Conservation (phyloP, 2,797 vertebrate species). For the Danio tinwini region DNA sequence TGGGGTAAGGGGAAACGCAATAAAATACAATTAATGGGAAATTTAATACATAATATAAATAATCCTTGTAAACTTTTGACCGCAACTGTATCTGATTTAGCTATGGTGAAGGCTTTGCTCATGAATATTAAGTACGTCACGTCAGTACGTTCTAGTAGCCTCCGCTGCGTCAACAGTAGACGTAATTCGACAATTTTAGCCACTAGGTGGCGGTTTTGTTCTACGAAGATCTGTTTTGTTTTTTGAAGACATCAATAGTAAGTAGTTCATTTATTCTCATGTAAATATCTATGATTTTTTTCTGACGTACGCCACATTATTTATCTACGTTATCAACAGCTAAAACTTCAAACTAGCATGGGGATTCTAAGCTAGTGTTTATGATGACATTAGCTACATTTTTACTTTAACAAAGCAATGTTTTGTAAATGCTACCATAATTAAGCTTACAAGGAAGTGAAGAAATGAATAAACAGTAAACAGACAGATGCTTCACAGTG, state of each 20-base stretch:
- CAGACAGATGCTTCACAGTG: constrained; percentile 78
- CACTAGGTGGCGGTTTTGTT: constrained; percentile 5
- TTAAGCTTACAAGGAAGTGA: background rate
- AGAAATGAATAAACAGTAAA: constrained; percentile 35
- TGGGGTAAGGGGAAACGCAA: no score
- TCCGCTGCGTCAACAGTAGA: background rate
- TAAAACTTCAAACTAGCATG: no score
- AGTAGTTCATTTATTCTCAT: background rate
- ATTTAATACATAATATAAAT: no score
- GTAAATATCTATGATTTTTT: no score
- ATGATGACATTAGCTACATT: no score
- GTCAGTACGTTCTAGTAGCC: background rate
- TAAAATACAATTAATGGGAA: no score
- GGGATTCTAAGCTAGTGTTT: no score
- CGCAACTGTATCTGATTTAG: no score
- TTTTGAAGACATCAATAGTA: background rate
- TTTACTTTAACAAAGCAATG: background rate
- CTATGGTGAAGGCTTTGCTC: background rate
- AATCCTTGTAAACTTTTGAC: no score
- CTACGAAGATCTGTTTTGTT: background rate
- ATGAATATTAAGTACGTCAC: background rate
- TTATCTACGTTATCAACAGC: no score
- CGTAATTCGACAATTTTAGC: background rate
- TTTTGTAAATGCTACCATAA: background rate
- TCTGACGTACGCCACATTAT: no score